These are phyloP conservation scores for Rambutsinella grinnellia DNA, from an alignment of 2,888 invertebrate genomes.

Conservation along the genomic window DNA sequence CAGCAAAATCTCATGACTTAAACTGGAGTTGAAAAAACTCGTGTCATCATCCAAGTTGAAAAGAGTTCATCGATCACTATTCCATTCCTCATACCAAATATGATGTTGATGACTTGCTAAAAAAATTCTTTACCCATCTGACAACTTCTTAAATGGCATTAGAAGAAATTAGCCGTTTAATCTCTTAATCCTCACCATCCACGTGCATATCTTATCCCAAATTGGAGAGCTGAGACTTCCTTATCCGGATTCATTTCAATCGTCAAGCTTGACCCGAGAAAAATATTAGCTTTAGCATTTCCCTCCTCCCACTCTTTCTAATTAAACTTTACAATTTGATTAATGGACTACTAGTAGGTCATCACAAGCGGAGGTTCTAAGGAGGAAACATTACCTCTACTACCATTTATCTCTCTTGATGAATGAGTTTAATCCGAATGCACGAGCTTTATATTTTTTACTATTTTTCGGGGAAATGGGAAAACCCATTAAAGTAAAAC, in stretches of 20 bases:
- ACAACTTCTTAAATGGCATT: background rate
- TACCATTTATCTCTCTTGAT: background rate
- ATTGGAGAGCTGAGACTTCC: background rate
- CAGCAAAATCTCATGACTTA: background rate
- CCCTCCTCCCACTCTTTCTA: conserved; percentile 7
- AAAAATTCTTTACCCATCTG: too few species aligned
- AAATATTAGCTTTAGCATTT: background rate
- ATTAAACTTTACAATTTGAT: conserved; percentile 49
- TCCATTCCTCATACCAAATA: too few species aligned
- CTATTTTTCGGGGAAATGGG: conserved; percentile 4
- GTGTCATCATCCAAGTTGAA: background rate
- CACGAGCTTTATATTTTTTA: background rate
- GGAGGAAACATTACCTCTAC: background rate
- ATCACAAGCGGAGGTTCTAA: conserved; percentile 3
- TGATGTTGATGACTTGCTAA: too few species aligned
- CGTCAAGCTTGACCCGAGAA: too few species aligned
- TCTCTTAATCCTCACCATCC: background rate
- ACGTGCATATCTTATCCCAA: too few species aligned
- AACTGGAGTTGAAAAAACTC: background rate
- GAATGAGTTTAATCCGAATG: too few species aligned
- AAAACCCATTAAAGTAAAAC: conserved; percentile 30
- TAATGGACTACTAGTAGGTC: conserved; percentile 43
- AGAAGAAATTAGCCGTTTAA: background rate
- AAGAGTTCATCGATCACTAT: too few species aligned
- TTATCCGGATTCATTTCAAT: background rate